These are phyloP conservation scores for Lycocerus yunnanus DNA, from an alignment of 2,888 invertebrate species.

Conservation along the genomic window DNA sequence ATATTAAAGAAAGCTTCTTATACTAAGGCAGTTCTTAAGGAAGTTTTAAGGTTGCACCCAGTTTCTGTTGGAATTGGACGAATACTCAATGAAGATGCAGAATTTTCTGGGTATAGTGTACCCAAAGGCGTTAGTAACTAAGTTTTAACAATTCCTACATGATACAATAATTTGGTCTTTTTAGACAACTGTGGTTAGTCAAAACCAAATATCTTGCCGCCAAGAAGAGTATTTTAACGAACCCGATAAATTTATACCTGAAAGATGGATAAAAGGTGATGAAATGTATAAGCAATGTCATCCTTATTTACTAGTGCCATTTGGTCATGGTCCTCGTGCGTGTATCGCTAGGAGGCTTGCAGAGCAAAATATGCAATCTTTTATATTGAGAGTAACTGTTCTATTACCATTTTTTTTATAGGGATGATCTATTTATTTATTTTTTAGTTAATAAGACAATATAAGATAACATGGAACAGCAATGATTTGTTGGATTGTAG, in stretches of 20 bases:
- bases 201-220: slow-evolving; percentile 81
- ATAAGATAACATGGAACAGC: slow-evolving; percentile 68
- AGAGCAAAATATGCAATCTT: slow-evolving; percentile 79
- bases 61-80: slow-evolving; percentile 84
- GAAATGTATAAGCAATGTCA: slow-evolving; percentile 61
- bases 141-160: neutral
- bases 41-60: slow-evolving; percentile 80
- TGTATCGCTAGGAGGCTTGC: slow-evolving; percentile 86
- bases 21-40: slow-evolving; percentile 81
- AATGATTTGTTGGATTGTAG: slow-evolving; percentile 62
- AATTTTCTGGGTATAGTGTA: slow-evolving; percentile 73
- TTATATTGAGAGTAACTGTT: slow-evolving; percentile 69
- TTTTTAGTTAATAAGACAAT: slow-evolving; percentile 67
- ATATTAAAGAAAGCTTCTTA: slow-evolving; percentile 68
- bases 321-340: slow-evolving; percentile 84
- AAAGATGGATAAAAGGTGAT: slow-evolving; percentile 73
- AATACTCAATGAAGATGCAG: slow-evolving; percentile 69
- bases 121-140: slow-evolving; percentile 70
- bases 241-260: slow-evolving; percentile 74
- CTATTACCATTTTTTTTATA: neutral
- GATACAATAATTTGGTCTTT: slow-evolving; percentile 33
- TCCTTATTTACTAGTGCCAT: slow-evolving; percentile 79
- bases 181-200: slow-evolving; percentile 81
- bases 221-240: slow-evolving; percentile 71
- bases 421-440: slow-evolving; percentile 15